phyloP scores from a whole-genome alignment of 2,888 invertebrate genomes.

The Poecilobothrus nobilitatus region DNA sequence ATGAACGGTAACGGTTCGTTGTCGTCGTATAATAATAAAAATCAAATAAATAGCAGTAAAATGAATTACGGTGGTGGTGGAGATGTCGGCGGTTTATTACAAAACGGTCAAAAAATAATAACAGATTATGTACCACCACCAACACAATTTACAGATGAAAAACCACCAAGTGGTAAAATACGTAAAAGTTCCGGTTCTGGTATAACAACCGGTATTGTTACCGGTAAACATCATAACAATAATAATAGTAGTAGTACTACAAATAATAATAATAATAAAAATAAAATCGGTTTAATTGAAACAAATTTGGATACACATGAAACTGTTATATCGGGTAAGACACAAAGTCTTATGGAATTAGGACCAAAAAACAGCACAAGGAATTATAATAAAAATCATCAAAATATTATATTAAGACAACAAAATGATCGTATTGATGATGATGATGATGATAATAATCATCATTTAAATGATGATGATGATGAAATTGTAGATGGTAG shows the following conservation, averaged over 20 bases:
- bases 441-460: slow-evolving; percentile 27
- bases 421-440: slow-evolving; percentile 27
- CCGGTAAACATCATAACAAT: slow-evolving; percentile 18
- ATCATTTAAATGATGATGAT: slow-evolving; percentile 25
- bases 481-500: slow-evolving; percentile 34
- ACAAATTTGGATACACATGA: slow-evolving; percentile 78
- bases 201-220: slow-evolving; percentile 25
- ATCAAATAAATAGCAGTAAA: not conserved
- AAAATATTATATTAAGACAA: slow-evolving; percentile 9
- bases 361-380: slow-evolving; percentile 33
- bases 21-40: not conserved
- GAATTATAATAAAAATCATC: slow-evolving; percentile 8
- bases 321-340: slow-evolving; percentile 54
- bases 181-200: not conserved
- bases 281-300: slow-evolving; percentile 69
- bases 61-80: not conserved
- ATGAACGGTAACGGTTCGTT: slow-evolving; percentile 30
- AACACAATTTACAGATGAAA: slow-evolving; percentile 2
- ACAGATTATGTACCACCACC: not conserved
- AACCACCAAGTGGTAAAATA: slow-evolving; percentile 4
- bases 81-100: slow-evolving; percentile 13
- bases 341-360: slow-evolving; percentile 59
- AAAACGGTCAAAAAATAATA: not conserved
- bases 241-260: slow-evolving; percentile 16
- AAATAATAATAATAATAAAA: slow-evolving; percentile 11